Evolutionary conservation across 2,797 vertebrate species (phyloP).

Genomic region (Mycteria americana): DNA sequence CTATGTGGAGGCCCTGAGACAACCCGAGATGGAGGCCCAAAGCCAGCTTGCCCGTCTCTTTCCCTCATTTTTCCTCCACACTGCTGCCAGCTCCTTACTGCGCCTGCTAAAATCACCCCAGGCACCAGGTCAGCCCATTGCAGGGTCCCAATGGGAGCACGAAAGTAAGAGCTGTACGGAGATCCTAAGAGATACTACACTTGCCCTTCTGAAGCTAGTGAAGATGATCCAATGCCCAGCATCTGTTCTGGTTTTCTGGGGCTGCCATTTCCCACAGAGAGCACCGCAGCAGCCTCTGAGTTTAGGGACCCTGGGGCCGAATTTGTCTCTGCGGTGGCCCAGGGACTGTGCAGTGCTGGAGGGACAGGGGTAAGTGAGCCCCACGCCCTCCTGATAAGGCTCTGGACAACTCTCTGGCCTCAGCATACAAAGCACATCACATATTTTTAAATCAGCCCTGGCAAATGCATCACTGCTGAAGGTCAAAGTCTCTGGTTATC

Average conservation of each 20-base stretch:
- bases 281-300: accelerated
- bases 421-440: neutral
- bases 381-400: neutral
- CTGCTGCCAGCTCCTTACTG: neutral
- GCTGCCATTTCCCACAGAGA: neutral
- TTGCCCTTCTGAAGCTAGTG: neutral
- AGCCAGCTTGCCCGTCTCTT: neutral
- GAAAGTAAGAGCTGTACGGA: neutral
- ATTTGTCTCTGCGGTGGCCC: neutral
- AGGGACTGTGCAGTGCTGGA: neutral
- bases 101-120: neutral
- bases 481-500: neutral
- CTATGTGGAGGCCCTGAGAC: neutral
- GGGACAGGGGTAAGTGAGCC: neutral
- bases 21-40: neutral
- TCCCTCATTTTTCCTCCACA: neutral
- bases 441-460: neutral
- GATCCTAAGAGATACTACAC: neutral
- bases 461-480: neutral
- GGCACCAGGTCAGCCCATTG: neutral
- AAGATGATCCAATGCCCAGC: neutral
- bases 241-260: accelerated
- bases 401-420: neutral
- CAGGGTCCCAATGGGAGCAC: neutral
- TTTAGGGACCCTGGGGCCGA: neutral